Evolutionary conservation across 2,888 invertebrate species (phyloP).

Genomic region (Saturnia japonica): DNA sequence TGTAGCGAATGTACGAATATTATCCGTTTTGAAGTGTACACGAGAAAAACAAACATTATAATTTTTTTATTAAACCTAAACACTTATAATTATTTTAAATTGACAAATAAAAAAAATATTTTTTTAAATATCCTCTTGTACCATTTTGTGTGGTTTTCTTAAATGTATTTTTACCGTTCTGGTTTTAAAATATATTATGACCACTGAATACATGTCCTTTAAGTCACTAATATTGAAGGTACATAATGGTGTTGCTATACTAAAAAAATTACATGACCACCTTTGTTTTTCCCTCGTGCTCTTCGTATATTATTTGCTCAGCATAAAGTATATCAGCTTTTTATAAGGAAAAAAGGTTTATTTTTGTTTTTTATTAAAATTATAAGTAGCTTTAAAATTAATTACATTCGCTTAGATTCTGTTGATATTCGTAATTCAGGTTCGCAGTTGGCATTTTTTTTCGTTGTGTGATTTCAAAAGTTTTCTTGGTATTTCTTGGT

Average conservation of each 20-base stretch:
- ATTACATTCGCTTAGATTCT: not conserved
- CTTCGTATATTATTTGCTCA: constrained; percentile 4
- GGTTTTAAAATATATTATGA: not conserved
- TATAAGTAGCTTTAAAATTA: not conserved
- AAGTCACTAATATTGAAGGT: not conserved
- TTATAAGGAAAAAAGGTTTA: not conserved
- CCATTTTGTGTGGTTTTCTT: not conserved
- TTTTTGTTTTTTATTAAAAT: not conserved
- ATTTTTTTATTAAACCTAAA: no score
- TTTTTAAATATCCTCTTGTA: not conserved
- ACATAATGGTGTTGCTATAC: not conserved
- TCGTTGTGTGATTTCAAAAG: not conserved
- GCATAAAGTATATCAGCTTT: constrained; percentile 3
- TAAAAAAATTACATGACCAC: no score
- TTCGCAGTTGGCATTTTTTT: constrained; percentile 3
- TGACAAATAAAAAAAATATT: no score
- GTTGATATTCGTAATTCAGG: constrained; percentile 5
- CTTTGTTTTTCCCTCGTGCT: not conserved
- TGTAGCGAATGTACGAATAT: constrained; percentile 18
- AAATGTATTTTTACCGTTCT: not conserved
- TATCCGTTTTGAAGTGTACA: not conserved
- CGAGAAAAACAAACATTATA: not conserved
- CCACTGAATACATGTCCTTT: not conserved
- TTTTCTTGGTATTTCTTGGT: not conserved
- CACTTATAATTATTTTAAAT: no score